A percentile compares a stretch with the other conserved stretches of the same genome.
Conservation (phyloP, 2,888 invertebrate species). For the Schizotus pectinicornis region DNA sequence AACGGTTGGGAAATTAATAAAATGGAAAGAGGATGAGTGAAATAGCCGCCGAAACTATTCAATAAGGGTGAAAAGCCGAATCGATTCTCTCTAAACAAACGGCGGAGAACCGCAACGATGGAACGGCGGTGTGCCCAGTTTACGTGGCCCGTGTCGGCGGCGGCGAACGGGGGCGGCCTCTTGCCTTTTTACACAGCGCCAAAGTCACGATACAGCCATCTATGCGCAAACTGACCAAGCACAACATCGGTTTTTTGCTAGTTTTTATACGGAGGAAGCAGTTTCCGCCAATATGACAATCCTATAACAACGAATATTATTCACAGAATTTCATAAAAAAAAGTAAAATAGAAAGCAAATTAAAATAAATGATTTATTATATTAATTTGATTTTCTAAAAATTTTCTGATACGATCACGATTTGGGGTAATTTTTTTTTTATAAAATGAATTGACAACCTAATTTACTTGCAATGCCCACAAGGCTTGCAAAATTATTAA, state of each 20-base stretch:
- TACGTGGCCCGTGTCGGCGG: not conserved
- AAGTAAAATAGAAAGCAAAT: too few relatives aligned
- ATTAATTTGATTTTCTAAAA: too few relatives aligned
- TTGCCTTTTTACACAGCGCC: conserved; percentile 39
- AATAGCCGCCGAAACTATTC: conserved; percentile 39
- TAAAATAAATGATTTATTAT: too few relatives aligned
- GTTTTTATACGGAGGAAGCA: conserved; percentile 29
- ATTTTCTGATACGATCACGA: too few relatives aligned
- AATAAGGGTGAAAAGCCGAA: conserved; percentile 41
- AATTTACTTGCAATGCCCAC: too few relatives aligned
- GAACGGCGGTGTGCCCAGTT: conserved; percentile 2
- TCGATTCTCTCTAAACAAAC: conserved; percentile 41
- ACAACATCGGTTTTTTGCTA: conserved; percentile 44
- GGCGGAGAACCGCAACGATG: conserved; percentile 31
- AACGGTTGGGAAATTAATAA: conserved; percentile 40
- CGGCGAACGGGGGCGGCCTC: conserved; percentile 11
- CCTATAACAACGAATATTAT: not conserved
- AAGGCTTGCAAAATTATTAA: too few relatives aligned
- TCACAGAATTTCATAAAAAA: not conserved
- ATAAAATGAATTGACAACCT: too few relatives aligned
- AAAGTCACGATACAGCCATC: conserved; percentile 56
- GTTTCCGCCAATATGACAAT: conserved; percentile 33
- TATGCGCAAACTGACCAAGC: conserved; percentile 55
- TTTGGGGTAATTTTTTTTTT: too few relatives aligned
- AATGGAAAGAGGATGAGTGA: conserved; percentile 36